Conservation (phyloP, 2,113 vertebrate genomes). For the Equus przewalskii region DNA sequence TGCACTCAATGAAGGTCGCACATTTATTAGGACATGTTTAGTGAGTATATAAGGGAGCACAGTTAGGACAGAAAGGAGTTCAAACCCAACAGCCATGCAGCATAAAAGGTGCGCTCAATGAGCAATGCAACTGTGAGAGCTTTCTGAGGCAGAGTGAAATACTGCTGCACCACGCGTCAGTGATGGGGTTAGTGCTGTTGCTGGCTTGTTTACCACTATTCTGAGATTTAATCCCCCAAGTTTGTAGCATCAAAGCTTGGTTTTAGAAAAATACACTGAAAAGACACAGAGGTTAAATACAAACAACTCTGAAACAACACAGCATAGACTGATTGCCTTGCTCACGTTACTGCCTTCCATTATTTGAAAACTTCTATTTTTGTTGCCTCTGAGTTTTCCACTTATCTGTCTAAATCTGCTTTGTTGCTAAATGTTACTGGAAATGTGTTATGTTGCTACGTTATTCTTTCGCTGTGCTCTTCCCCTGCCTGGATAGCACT, state of each 20-base stretch:
- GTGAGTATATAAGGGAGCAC: not conserved
- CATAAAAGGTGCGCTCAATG: not conserved
- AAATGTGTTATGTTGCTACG: not conserved
- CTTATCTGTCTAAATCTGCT: not conserved
- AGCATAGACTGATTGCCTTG: not conserved
- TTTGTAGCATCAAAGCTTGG: not conserved
- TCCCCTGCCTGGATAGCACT: not conserved
- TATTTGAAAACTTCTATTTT: not conserved
- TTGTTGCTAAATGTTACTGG: not conserved
- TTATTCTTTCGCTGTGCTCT: not conserved
- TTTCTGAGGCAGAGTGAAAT: constrained; percentile 34
- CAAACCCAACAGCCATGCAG: not conserved
- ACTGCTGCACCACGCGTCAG: not conserved
- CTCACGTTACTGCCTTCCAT: not conserved
- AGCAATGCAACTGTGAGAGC: not conserved
- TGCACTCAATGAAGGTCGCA: constrained; percentile 51
- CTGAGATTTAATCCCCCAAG: constrained; percentile 41
- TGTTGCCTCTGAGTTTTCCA: not conserved
- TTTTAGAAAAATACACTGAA: constrained; percentile 32
- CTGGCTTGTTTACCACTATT: not conserved
- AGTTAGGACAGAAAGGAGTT: constrained; percentile 12
- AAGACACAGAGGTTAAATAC: not conserved
- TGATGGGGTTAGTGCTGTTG: not conserved
- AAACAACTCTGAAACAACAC: not conserved
- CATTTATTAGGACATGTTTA: not conserved